A percentile compares a stretch with the other conserved stretches of the same genome.
Evolutionary conservation across 2,797 vertebrate species (phyloP).

Genomic region (Hippocampus kuda): DNA sequence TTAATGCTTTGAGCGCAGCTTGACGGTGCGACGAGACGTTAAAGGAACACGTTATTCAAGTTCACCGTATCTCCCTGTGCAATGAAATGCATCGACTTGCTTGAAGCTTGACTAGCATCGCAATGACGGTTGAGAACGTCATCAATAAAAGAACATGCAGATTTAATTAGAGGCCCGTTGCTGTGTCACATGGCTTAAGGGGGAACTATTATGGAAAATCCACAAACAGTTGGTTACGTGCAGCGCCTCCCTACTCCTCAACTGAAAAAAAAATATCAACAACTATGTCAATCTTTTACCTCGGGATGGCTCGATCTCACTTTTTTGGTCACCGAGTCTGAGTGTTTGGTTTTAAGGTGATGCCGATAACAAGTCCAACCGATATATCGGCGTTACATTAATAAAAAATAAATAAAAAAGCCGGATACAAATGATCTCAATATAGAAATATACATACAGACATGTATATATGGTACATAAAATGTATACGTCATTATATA

Average conservation of each 20-base stretch:
- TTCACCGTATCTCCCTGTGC: conserved; percentile 16
- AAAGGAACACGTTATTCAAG: conserved; percentile 38
- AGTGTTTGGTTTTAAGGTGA: no score
- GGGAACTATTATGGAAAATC: background rate
- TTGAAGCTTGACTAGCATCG: conserved; percentile 27
- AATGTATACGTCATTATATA: no score
- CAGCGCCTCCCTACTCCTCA: background rate
- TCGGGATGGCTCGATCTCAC: no score
- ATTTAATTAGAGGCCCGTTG: background rate
- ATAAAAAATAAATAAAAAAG: no score
- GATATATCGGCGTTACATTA: no score
- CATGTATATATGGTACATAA: no score
- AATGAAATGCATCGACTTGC: conserved; percentile 24
- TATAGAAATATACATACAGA: no score
- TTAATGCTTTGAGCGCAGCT: conserved; percentile 9
- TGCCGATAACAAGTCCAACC: no score
- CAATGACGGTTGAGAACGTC: background rate
- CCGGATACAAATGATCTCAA: no score
- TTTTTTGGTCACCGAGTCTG: no score
- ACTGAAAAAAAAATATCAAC: background rate
- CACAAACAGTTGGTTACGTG: background rate
- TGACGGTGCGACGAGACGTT: conserved; percentile 3
- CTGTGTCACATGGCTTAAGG: background rate
- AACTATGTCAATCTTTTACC: no score
- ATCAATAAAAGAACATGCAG: background rate